Percentiles rank a stretch among this genome's conserved stretches.
Evolutionary conservation across 2,797 vertebrate genomes (phyloP).

Genomic region (Geotrypetes seraphini): DNA sequence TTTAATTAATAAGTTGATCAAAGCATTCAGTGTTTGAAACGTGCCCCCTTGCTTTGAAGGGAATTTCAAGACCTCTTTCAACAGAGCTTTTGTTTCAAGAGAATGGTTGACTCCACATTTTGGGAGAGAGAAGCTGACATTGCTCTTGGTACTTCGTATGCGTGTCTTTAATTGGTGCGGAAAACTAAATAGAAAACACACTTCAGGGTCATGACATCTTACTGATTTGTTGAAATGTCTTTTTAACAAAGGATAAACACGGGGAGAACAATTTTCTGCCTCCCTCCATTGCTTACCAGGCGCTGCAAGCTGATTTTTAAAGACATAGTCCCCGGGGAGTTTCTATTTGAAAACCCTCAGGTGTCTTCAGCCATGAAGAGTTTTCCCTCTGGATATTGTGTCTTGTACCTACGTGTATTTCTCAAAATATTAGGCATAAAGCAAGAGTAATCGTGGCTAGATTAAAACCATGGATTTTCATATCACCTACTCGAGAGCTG

Average conservation of each 20-base stretch:
- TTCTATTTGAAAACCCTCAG: no score
- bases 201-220: constrained; percentile 16
- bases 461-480: no score
- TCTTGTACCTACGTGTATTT: no score
- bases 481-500: no score
- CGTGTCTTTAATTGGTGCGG: constrained; percentile 14
- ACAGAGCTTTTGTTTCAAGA: constrained; percentile 39
- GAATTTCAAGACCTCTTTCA: constrained; percentile 38
- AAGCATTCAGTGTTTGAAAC: constrained; percentile 14
- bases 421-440: no score
- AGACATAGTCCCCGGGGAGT: no score
- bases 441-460: no score
- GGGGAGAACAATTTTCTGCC: neutral
- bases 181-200: constrained; percentile 26
- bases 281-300: neutral
- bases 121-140: no score
- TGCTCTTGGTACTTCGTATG: constrained; percentile 9
- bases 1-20: constrained; percentile 20
- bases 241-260: neutral
- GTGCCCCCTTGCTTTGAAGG: constrained; percentile 26
- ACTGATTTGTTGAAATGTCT: constrained; percentile 13
- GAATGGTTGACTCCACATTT: no score
- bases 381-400: no score
- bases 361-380: no score
- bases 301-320: neutral